These are phyloP conservation scores for Columba guinea DNA, from an alignment of 2,797 vertebrate genomes.

Conservation along the genomic window DNA sequence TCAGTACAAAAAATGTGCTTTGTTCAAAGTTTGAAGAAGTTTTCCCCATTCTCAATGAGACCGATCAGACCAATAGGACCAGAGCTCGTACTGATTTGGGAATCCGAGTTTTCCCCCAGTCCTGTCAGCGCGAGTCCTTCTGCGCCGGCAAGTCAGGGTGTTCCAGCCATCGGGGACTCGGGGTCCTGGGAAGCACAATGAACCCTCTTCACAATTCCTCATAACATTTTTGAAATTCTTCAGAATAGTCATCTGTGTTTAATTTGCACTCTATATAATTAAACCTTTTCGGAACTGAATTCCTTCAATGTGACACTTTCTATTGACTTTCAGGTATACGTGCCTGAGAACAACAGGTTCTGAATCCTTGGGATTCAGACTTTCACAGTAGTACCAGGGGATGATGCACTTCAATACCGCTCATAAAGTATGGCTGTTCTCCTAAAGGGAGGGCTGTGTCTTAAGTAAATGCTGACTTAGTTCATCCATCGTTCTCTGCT, in stretches of 20 bases:
- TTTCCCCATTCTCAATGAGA: not conserved
- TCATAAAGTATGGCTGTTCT: not conserved
- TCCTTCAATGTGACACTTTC: not conserved
- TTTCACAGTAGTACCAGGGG: not conserved
- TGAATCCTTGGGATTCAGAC: not conserved
- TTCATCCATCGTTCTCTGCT: not conserved
- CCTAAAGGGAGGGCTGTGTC: not conserved
- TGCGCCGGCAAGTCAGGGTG: too few relatives aligned
- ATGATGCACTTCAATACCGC: not conserved
- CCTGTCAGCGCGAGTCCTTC: not conserved
- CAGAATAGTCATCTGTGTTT: not conserved
- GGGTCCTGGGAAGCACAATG: not conserved
- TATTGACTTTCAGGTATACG: not conserved
- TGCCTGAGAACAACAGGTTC: not conserved
- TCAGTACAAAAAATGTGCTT: not conserved
- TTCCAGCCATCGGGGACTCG: not conserved
- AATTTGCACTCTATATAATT: not conserved
- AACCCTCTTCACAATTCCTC: not conserved
- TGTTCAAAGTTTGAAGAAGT: not conserved
- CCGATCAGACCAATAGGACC: not conserved
- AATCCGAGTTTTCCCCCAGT: not conserved
- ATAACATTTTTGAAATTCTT: not conserved
- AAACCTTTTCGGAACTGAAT: not conserved
- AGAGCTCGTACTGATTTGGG: not conserved
- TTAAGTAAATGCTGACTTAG: not conserved